A percentile compares a stretch with the other conserved stretches of the same genome.
Evolutionary conservation across 2,113 vertebrate genomes (phyloP).

Genomic region (Oreotrochilus melanogaster): DNA sequence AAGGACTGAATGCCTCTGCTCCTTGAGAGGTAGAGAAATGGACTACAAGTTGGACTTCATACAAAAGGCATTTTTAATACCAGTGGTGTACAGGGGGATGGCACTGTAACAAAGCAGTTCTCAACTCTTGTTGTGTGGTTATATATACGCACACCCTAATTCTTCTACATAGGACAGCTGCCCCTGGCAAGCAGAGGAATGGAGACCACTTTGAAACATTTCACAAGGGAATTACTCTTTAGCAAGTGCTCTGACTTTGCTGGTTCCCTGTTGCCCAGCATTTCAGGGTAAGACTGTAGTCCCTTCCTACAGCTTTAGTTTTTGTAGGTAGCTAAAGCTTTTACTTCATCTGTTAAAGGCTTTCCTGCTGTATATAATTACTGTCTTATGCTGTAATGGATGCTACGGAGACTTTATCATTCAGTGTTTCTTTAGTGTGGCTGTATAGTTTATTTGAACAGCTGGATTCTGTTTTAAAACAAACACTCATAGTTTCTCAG

Average conservation of each 20-base stretch:
- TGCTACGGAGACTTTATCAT: conserved; percentile 9
- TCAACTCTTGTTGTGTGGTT: not conserved
- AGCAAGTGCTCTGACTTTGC: conserved; percentile 5
- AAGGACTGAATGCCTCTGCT: conserved; percentile 85
- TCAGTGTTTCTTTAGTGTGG: conserved; percentile 19
- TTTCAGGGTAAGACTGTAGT: conserved; percentile 50
- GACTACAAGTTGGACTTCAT: conserved; percentile 44
- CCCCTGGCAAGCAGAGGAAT: not conserved
- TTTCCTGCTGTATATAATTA: conserved; percentile 56
- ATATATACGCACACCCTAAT: not conserved
- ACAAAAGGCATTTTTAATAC: conserved; percentile 30
- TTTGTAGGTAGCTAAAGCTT: conserved; percentile 53
- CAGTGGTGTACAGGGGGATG: conserved; percentile 1
- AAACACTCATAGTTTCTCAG: conserved; percentile 56
- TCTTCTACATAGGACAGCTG: not conserved
- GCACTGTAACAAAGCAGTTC: not conserved
- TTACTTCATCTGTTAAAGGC: conserved; percentile 31
- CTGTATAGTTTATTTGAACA: conserved; percentile 42
- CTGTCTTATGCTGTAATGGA: conserved; percentile 6
- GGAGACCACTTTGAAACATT: conserved; percentile 45
- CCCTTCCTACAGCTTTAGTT: conserved; percentile 43
- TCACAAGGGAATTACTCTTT: conserved; percentile 6
- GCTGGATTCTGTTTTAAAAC: conserved; percentile 71
- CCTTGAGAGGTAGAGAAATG: not conserved
- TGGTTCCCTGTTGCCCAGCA: conserved; percentile 30